These are phyloP conservation scores for Solenopsis fugax DNA, from an alignment of 1,140 invertebrate genomes.

Conservation along the genomic window DNA sequence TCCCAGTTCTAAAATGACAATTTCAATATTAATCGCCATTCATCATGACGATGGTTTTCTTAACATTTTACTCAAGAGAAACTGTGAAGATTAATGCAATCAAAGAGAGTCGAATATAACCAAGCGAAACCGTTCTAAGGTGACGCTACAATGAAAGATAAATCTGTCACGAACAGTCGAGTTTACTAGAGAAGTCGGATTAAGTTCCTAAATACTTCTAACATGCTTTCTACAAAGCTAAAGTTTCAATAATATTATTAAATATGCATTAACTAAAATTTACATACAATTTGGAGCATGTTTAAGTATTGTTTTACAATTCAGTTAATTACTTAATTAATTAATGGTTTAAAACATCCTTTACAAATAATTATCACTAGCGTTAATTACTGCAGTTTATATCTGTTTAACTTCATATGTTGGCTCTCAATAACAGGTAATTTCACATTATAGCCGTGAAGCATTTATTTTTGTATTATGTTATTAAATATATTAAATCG, in stretches of 20 bases:
- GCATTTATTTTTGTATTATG: background rate
- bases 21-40: background rate
- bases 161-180: background rate
- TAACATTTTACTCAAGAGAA: background rate
- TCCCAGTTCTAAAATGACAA: background rate
- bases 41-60: background rate
- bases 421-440: background rate
- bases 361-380: background rate
- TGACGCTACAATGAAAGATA: background rate
- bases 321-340: conserved; percentile 16
- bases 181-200: background rate
- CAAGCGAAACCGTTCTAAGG: background rate
- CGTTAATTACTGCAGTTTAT: background rate
- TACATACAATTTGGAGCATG: background rate
- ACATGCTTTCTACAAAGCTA: conserved; percentile 33
- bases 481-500: conserved; percentile 24
- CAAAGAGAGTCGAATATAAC: background rate
- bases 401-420: background rate
- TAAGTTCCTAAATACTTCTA: conserved; percentile 7
- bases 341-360: background rate
- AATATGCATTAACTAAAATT: background rate
- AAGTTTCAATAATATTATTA: background rate
- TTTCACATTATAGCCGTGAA: background rate
- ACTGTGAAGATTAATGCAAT: background rate
- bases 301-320: background rate